phyloP scores from a whole-genome alignment of 1,140 invertebrate genomes.

The Euura saliciscinereae region DNA sequence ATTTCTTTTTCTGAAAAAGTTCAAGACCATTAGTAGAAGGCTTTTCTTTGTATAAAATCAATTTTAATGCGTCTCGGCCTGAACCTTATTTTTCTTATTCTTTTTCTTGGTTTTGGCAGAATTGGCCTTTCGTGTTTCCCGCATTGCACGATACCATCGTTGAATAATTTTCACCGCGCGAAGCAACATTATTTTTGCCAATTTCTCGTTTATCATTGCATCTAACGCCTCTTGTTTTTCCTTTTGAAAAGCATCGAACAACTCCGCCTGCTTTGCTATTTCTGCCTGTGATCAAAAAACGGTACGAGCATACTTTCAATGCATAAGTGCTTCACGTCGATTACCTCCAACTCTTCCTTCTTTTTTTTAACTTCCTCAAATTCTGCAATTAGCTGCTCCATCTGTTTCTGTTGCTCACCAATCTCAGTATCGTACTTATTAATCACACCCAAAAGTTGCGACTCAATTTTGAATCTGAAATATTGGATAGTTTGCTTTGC shows the following conservation, averaged over 20 bases:
- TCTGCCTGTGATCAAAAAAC: slow-evolving; percentile 27
- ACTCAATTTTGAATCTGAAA: slow-evolving; percentile 38
- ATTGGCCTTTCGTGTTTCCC: slow-evolving; percentile 18
- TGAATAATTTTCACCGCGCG: slow-evolving; percentile 38
- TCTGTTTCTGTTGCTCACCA: slow-evolving; percentile 25
- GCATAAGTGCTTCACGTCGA: slow-evolving; percentile 15
- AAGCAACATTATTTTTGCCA: slow-evolving; percentile 23
- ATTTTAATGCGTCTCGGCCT: neutral
- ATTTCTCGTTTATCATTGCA: slow-evolving; percentile 22
- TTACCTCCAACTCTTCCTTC: slow-evolving; percentile 14
- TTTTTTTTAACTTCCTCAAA: slow-evolving; percentile 21
- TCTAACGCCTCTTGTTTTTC: slow-evolving; percentile 19
- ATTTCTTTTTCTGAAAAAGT: slow-evolving; percentile 1
- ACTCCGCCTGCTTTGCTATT: slow-evolving; percentile 27
- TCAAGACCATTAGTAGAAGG: neutral
- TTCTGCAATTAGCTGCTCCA: slow-evolving; percentile 27
- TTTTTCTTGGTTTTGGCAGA: neutral
- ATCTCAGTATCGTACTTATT: slow-evolving; percentile 41
- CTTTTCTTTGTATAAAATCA: neutral
- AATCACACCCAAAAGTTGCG: slow-evolving; percentile 33
- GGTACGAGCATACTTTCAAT: neutral
- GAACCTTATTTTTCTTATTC: slow-evolving; percentile 16
- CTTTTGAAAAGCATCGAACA: slow-evolving; percentile 27
- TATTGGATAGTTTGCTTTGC: too few relatives aligned
- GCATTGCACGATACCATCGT: slow-evolving; percentile 36